Conservation (phyloP, 2,888 invertebrate genomes). For the Netelia fuscicornis region DNA sequence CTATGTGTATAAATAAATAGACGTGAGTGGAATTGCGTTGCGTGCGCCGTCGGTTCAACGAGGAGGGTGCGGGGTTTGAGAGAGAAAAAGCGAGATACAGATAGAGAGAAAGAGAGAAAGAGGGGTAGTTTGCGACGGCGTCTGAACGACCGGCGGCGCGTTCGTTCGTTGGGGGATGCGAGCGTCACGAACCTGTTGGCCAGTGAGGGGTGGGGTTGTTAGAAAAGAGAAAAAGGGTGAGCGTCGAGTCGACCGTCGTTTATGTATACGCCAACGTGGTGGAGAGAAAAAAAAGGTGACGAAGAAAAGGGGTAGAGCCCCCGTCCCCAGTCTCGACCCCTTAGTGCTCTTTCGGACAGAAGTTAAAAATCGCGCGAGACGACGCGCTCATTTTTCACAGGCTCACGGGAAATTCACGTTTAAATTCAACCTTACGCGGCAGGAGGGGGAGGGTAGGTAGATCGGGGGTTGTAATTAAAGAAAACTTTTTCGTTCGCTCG, state of each 20-base stretch:
- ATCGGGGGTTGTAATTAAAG: no score
- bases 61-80: background rate
- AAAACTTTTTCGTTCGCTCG: no score
- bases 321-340: no score
- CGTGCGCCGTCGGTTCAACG: slow-evolving; percentile 59
- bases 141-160: slow-evolving; percentile 58
- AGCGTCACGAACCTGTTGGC: slow-evolving; percentile 28
- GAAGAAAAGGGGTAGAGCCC: background rate
- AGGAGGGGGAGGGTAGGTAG: no score
- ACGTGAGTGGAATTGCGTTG: slow-evolving; percentile 52
- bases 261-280: slow-evolving; percentile 7
- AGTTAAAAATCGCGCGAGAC: slow-evolving; percentile 19
- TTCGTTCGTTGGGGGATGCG: background rate
- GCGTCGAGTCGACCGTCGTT: background rate
- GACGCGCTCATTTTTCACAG: no score
- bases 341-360: no score
- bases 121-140: slow-evolving; percentile 42
- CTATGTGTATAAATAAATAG: slow-evolving; percentile 18
- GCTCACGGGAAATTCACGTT: no score
- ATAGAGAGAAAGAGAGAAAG: background rate
- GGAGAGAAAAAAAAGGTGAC: slow-evolving; percentile 5
- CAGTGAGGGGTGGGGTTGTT: background rate
- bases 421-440: no score
- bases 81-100: background rate
- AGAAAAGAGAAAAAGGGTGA: background rate